These are phyloP conservation scores for Sebastes elongatus DNA, from an alignment of 2,797 vertebrate species.

Conservation along the genomic window DNA sequence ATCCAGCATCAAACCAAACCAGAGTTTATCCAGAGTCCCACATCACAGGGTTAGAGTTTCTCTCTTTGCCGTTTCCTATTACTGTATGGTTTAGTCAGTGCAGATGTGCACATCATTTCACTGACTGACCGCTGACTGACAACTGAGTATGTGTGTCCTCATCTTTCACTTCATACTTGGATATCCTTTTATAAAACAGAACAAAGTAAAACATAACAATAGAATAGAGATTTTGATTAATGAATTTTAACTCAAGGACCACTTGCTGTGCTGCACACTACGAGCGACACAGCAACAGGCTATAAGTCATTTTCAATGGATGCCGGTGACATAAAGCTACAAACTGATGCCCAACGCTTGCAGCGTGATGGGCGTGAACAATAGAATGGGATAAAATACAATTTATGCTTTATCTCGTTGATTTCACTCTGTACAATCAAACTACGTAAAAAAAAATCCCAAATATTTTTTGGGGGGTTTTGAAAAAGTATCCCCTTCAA, in stretches of 20 bases:
- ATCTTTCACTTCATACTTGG: not conserved
- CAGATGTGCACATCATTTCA: conserved; percentile 51
- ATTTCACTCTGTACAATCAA: not conserved
- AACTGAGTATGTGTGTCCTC: conserved; percentile 2
- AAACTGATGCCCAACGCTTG: too few relatives aligned
- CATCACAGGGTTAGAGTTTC: conserved; percentile 64
- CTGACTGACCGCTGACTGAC: conserved; percentile 18
- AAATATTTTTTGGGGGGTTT: not conserved
- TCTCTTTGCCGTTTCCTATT: conserved; percentile 48
- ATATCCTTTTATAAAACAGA: not conserved
- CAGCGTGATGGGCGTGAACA: too few relatives aligned
- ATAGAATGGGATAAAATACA: not conserved
- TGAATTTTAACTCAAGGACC: not conserved
- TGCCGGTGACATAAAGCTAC: too few relatives aligned
- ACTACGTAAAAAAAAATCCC: not conserved
- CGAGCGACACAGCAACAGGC: too few relatives aligned
- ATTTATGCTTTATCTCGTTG: not conserved
- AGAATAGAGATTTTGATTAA: not conserved
- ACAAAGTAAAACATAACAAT: not conserved
- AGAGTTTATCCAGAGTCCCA: conserved; percentile 71
- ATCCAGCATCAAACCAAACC: conserved; percentile 51
- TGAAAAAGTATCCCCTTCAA: not conserved
- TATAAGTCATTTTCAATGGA: too few relatives aligned
- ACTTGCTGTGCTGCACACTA: not conserved
- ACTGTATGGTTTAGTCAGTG: conserved; percentile 52